These are phyloP conservation scores for Gortyna flavago DNA, from an alignment of 2,888 invertebrate genomes.

Conservation along the genomic window DNA sequence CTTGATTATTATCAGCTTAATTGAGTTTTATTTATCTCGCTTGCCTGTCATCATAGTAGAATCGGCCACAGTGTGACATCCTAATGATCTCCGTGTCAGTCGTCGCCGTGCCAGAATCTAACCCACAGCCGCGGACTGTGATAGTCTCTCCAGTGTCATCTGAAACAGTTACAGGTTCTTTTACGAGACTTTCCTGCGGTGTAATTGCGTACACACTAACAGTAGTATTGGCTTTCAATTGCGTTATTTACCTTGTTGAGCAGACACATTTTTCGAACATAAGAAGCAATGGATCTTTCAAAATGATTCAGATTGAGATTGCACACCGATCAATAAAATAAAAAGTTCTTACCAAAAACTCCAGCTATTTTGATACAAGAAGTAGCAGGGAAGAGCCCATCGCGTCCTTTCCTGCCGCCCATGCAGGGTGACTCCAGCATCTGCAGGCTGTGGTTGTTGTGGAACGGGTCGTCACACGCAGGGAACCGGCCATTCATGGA, in stretches of 20 bases:
- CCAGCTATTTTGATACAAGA: slow-evolving; percentile 99
- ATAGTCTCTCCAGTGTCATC: slow-evolving; percentile 95
- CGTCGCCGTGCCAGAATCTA: slow-evolving; percentile 98
- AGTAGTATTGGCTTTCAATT: too few relatives aligned
- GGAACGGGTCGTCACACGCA: slow-evolving; percentile 98
- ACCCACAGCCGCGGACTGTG: slow-evolving; percentile 97
- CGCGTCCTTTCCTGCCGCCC: slow-evolving; percentile 97
- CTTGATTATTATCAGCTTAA: too few relatives aligned
- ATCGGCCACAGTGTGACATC: slow-evolving; percentile 99
- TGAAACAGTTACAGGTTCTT: slow-evolving; percentile 75
- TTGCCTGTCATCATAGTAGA: slow-evolving; percentile 96
- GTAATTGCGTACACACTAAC: too few relatives aligned
- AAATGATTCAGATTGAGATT: too few relatives aligned
- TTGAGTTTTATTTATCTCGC: too few relatives aligned
- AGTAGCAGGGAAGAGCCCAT: slow-evolving; percentile 98
- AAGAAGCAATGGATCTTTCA: too few relatives aligned
- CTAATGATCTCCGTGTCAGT: slow-evolving; percentile 99
- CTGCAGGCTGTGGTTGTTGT: slow-evolving; percentile 96
- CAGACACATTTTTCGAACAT: too few relatives aligned
- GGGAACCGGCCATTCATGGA: slow-evolving; percentile 96
- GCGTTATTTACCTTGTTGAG: too few relatives aligned
- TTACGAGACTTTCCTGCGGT: not conserved
- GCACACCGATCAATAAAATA: too few relatives aligned
- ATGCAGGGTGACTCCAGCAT: slow-evolving; percentile 97
- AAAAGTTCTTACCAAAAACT: slow-evolving; percentile 93